Percentiles rank a stretch among this genome's conserved stretches.
These are phyloP conservation scores for Conus ventricosus DNA, from an alignment of 1,140 invertebrate species.

Conservation along the genomic window DNA sequence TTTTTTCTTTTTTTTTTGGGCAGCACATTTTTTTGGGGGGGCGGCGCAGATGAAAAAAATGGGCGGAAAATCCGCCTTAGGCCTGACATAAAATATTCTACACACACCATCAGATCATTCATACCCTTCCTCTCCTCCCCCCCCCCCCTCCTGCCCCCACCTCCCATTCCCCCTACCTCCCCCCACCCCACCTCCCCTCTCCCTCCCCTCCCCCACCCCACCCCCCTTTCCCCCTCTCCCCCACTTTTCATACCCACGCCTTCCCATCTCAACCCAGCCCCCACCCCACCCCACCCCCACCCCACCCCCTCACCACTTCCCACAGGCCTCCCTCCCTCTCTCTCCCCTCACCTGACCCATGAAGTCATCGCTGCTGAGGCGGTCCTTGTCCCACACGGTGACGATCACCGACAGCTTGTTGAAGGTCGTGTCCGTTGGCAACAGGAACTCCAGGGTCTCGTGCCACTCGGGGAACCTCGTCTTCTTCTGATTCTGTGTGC, in stretches of 20 bases:
- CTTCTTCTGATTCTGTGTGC: slow-evolving; percentile 54
- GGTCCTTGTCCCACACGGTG: slow-evolving; percentile 58
- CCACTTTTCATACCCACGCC: slow-evolving; percentile 24
- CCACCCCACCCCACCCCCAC: neutral
- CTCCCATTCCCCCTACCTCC: no score
- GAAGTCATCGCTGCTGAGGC: slow-evolving; percentile 58
- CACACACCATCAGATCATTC: no score
- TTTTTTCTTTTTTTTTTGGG: no score
- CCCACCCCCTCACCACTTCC: neutral
- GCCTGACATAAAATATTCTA: no score
- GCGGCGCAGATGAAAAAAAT: no score
- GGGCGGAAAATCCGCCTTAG: no score
- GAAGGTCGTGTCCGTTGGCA: slow-evolving; percentile 46
- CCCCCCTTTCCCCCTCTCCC: slow-evolving; percentile 30
- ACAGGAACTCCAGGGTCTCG: slow-evolving; percentile 55
- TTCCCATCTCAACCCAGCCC: neutral
- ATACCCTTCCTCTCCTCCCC: neutral
- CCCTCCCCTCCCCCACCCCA: neutral
- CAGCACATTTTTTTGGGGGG: no score
- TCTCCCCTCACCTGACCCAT: slow-evolving; percentile 51
- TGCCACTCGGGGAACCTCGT: slow-evolving; percentile 59
- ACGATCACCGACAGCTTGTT: slow-evolving; percentile 47
- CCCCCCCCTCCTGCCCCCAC: neutral
- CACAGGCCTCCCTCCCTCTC: neutral
- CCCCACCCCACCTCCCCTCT: no score